Percentiles rank a stretch among this genome's conserved stretches.
Conservation (phyloP, 2,888 invertebrate species). For the Hypolimnas misippus region DNA sequence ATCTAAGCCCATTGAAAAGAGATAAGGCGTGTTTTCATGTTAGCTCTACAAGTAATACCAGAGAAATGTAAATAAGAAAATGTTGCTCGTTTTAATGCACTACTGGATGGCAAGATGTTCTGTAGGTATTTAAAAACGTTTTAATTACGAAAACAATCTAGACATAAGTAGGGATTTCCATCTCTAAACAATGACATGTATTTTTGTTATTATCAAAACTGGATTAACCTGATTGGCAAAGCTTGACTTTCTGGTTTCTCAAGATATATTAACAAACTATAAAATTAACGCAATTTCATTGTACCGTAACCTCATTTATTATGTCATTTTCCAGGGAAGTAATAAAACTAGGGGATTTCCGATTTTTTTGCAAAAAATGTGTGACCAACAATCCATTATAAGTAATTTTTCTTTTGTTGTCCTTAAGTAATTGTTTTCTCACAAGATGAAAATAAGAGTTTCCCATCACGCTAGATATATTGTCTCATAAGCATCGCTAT, state of each 20-base stretch:
- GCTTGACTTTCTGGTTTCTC: conserved; percentile 72
- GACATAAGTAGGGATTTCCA: conserved; percentile 44
- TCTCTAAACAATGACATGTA: conserved; percentile 58
- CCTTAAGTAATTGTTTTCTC: conserved; percentile 62
- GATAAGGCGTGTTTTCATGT: conserved; percentile 67
- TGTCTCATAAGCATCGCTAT: conserved; percentile 33
- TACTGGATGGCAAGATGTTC: conserved; percentile 1
- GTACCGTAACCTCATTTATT: conserved; percentile 54
- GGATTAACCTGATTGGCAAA: conserved; percentile 66
- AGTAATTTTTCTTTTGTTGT: conserved; percentile 66
- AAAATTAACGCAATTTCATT: conserved; percentile 66
- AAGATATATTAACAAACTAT: conserved; percentile 62
- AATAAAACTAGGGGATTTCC: conserved; percentile 76
- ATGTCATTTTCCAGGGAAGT: conserved; percentile 66
- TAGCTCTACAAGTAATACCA: conserved; percentile 31
- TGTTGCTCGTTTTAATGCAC: conserved; percentile 9
- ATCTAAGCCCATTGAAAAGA: conserved; percentile 75
- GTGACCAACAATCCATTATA: conserved; percentile 49
- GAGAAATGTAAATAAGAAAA: conserved; percentile 32
- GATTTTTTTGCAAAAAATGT: conserved; percentile 66
- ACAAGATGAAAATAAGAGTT: conserved; percentile 56
- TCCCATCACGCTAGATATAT: conserved; percentile 55
- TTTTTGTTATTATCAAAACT: conserved; percentile 62
- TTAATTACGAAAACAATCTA: conserved; percentile 16
- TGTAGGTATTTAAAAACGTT: not conserved